These are phyloP conservation scores for Melanostoma scalare DNA, from an alignment of 2,888 invertebrate genomes.

Conservation along the genomic window DNA sequence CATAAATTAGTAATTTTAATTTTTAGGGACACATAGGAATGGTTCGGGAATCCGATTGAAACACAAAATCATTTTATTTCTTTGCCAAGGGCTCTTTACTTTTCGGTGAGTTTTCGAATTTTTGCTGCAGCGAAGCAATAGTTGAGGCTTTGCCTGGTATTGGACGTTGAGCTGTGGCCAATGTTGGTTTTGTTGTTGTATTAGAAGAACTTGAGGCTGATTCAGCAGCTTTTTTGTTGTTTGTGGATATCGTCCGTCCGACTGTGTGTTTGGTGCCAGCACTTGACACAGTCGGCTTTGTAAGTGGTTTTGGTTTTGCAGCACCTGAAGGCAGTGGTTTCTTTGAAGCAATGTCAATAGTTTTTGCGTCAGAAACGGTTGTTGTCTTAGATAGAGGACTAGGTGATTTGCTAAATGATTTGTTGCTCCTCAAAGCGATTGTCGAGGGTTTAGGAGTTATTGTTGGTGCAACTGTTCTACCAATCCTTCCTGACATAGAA, in stretches of 20 bases:
- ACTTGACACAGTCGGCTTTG: constrained; percentile 75
- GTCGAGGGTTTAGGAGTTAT: constrained; percentile 68
- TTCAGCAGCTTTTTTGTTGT: constrained; percentile 71
- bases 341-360: constrained; percentile 56
- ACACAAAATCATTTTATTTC: constrained; percentile 37
- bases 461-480: constrained; percentile 32
- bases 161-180: constrained; percentile 80
- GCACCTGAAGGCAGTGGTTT: constrained; percentile 72
- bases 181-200: constrained; percentile 33
- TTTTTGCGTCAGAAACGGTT: constrained; percentile 56
- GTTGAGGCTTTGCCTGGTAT: constrained; percentile 85
- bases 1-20: constrained; percentile 13
- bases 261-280: constrained; percentile 49
- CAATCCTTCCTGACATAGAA: constrained; percentile 13
- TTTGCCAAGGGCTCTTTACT: constrained; percentile 47
- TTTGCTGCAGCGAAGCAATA: constrained; percentile 90
- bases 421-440: constrained; percentile 60
- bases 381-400: constrained; percentile 58
- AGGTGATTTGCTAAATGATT: constrained; percentile 67
- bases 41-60: constrained; percentile 47
- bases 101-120: constrained; percentile 85
- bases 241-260: constrained; percentile 62
- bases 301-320: constrained; percentile 75
- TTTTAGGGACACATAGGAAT: constrained; percentile 48
- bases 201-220: constrained; percentile 7